Evolutionary conservation across 2,797 vertebrate genomes (phyloP).

Genomic region (Pristis pectinata): DNA sequence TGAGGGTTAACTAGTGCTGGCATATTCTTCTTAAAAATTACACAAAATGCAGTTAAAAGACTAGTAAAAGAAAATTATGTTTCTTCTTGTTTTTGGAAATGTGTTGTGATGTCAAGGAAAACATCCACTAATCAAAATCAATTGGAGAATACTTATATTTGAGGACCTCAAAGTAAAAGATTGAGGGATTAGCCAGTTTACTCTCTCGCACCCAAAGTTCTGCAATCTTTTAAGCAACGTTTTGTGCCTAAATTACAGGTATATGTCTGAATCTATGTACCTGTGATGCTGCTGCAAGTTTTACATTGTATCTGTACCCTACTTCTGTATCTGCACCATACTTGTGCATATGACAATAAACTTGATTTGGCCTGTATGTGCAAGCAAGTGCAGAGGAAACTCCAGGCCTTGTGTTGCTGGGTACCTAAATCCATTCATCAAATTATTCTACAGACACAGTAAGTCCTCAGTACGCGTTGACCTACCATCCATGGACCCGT

Average conservation of each 20-base stretch:
- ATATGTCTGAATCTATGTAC: too few relatives aligned
- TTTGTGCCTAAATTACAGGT: not conserved
- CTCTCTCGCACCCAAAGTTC: not conserved
- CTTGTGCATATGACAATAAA: too few relatives aligned
- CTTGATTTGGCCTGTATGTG: not conserved
- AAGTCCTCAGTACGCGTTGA: too few relatives aligned
- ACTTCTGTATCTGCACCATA: too few relatives aligned
- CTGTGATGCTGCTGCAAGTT: too few relatives aligned
- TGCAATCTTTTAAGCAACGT: not conserved
- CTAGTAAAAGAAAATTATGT: not conserved
- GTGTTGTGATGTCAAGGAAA: not conserved
- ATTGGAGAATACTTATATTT: not conserved
- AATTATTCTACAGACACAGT: not conserved
- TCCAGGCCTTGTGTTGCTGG: not conserved
- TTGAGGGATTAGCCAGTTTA: not conserved
- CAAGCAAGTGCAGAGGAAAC: not conserved
- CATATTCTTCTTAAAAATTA: not conserved
- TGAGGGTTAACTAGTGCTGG: too few relatives aligned
- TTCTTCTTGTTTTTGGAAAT: not conserved
- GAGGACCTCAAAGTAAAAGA: not conserved
- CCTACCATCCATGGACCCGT: too few relatives aligned
- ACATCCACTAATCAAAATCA: not conserved
- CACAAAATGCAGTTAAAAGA: not conserved
- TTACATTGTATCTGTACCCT: too few relatives aligned
- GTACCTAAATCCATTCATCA: not conserved